Conservation (phyloP, 2,797 vertebrate species). For the Poecilia velifera region DNA sequence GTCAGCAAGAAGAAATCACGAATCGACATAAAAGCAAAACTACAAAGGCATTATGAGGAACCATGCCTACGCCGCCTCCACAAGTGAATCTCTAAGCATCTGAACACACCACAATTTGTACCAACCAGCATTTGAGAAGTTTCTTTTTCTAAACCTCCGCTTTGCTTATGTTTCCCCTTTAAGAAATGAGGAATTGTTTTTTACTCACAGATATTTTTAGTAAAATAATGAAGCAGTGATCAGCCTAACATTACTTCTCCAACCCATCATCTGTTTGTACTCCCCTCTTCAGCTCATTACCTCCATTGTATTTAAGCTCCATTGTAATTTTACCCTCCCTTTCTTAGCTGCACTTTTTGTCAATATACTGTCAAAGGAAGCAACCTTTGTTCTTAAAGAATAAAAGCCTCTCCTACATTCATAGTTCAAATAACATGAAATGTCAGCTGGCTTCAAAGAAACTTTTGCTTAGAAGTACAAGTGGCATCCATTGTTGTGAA, state of each 20-base stretch:
- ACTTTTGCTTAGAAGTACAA: background rate
- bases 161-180: background rate
- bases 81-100: background rate
- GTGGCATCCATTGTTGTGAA: background rate
- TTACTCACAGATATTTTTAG: background rate
- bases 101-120: background rate
- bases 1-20: background rate
- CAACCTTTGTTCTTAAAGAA: slow-evolving; percentile 1
- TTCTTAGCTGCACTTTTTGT: slow-evolving; percentile 5
- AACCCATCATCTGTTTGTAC: slow-evolving; percentile 22
- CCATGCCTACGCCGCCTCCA: background rate
- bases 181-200: background rate
- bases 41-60: background rate
- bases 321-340: slow-evolving; percentile 1
- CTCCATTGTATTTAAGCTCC: background rate
- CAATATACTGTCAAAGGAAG: background rate
- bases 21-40: background rate
- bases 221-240: background rate
- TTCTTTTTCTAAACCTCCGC: background rate
- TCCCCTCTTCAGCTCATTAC: slow-evolving; percentile 4
- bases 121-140: background rate
- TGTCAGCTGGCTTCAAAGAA: background rate
- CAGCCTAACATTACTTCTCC: background rate
- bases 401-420: background rate
- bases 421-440: background rate